phyloP scores from a whole-genome alignment of 2,888 invertebrate species.

The Andrena dorsata region DNA sequence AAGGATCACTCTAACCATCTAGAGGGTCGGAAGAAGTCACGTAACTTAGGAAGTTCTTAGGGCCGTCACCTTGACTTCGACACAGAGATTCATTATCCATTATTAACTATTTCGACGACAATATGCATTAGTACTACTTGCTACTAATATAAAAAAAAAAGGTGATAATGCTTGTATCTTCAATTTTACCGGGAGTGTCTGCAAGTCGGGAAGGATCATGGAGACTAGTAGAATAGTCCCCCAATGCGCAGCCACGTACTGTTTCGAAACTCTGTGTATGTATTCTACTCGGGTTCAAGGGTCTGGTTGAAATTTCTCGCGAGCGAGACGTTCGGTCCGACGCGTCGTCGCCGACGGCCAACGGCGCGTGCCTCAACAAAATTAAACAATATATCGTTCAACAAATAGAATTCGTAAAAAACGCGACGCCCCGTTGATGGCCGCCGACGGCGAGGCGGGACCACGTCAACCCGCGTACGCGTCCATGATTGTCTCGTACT shows the following conservation, averaged over 20 bases:
- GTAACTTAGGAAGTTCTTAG: not conserved
- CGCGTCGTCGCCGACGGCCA: constrained; percentile 32
- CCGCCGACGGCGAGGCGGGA: constrained; percentile 29
- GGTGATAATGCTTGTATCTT: too few relatives aligned
- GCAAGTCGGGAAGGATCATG: too few relatives aligned
- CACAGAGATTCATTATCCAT: too few relatives aligned
- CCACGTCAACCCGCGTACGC: constrained; percentile 41
- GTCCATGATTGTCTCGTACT: constrained; percentile 70
- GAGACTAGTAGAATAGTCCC: not conserved
- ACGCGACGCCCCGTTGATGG: constrained; percentile 35
- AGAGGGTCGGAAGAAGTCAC: not conserved
- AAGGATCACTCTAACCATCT: not conserved
- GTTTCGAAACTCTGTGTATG: not conserved
- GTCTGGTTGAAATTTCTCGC: constrained; percentile 57
- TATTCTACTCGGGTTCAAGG: not conserved
- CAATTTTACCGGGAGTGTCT: too few relatives aligned
- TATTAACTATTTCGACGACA: too few relatives aligned
- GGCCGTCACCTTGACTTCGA: too few relatives aligned
- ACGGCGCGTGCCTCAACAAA: constrained; percentile 75
- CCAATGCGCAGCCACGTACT: not conserved
- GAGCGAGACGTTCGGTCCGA: constrained; percentile 23
- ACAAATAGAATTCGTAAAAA: constrained; percentile 79
- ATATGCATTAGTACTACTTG: too few relatives aligned
- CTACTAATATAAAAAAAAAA: too few relatives aligned
- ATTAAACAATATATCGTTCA: constrained; percentile 82